phyloP scores from a whole-genome alignment of 2,888 invertebrate species.

The Pyralis farinalis region DNA sequence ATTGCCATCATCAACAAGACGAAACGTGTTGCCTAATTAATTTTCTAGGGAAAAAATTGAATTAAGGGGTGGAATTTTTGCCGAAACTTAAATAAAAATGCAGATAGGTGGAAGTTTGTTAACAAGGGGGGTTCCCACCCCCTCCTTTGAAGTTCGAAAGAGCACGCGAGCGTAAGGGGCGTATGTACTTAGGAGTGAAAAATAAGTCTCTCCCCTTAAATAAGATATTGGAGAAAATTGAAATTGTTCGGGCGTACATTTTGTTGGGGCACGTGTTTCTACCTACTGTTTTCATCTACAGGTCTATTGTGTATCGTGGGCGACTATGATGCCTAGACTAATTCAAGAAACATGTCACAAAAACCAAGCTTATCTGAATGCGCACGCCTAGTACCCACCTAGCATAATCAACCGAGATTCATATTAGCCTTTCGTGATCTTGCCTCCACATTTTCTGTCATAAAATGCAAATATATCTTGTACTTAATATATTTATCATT shows the following conservation, averaged over 20 bases:
- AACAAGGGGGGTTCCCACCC: conserved; percentile 49
- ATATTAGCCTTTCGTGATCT: too few species aligned
- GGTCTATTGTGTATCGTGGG: too few species aligned
- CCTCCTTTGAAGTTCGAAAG: conserved; percentile 59
- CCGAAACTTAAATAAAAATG: conserved; percentile 76
- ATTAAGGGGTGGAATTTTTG: conserved; percentile 67
- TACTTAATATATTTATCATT: too few species aligned
- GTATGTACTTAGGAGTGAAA: conserved; percentile 45
- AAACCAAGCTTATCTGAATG: too few species aligned
- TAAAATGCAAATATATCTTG: too few species aligned
- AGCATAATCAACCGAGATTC: too few species aligned
- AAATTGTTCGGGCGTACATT: conserved; percentile 42
- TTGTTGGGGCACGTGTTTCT: conserved; percentile 13
- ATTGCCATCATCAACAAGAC: conserved; percentile 39
- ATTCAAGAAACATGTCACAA: too few species aligned
- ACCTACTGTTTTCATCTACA: too few species aligned
- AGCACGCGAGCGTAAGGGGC: conserved; percentile 36
- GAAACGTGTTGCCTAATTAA: conserved; percentile 53
- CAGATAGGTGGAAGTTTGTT: conserved; percentile 55
- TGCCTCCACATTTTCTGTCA: too few species aligned
- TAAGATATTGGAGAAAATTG: conserved; percentile 47
- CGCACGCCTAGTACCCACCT: too few species aligned
- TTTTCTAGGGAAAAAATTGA: conserved; percentile 50
- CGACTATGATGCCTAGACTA: too few species aligned
- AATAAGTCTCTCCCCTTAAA: conserved; percentile 46